These are phyloP conservation scores for Carabus problematicus DNA, from an alignment of 2,888 invertebrate genomes.

Conservation along the genomic window DNA sequence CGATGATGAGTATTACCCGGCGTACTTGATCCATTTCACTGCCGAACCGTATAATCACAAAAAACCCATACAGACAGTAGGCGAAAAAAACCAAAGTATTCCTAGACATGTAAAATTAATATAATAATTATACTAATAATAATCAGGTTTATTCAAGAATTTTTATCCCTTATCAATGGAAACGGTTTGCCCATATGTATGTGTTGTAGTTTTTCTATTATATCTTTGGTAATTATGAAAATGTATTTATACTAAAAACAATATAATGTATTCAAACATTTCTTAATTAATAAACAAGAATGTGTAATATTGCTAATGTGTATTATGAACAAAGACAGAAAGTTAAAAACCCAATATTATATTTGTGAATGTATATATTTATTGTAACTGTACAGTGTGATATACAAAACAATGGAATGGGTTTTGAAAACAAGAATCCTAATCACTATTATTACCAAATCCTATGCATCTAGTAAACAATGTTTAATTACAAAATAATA, in stretches of 20 bases:
- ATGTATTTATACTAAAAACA: background rate
- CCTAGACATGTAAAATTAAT: too few relatives aligned
- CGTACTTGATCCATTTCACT: slow-evolving; percentile 49
- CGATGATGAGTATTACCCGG: slow-evolving; percentile 53
- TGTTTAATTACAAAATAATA: too few relatives aligned
- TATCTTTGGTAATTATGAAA: background rate
- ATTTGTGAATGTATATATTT: slow-evolving; percentile 9
- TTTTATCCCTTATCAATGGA: too few relatives aligned
- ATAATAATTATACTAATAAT: too few relatives aligned
- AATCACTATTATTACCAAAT: too few relatives aligned
- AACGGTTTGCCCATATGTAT: too few relatives aligned
- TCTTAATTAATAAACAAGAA: too few relatives aligned
- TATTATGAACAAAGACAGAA: background rate
- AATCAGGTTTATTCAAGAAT: too few relatives aligned
- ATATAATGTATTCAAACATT: background rate
- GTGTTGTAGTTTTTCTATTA: slow-evolving; percentile 1
- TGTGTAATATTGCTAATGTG: background rate
- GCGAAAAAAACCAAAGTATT: too few relatives aligned
- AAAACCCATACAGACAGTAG: too few relatives aligned
- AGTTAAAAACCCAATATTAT: background rate
- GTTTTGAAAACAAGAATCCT: too few relatives aligned
- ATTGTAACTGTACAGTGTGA: slow-evolving; percentile 9
- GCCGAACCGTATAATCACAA: slow-evolving; percentile 23
- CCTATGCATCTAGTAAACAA: too few relatives aligned
- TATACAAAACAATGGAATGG: slow-evolving; percentile 28